A percentile compares a stretch with the other conserved stretches of the same genome.
These are phyloP conservation scores for Prunella himalayana DNA, from an alignment of 2,113 vertebrate species.

Conservation along the genomic window DNA sequence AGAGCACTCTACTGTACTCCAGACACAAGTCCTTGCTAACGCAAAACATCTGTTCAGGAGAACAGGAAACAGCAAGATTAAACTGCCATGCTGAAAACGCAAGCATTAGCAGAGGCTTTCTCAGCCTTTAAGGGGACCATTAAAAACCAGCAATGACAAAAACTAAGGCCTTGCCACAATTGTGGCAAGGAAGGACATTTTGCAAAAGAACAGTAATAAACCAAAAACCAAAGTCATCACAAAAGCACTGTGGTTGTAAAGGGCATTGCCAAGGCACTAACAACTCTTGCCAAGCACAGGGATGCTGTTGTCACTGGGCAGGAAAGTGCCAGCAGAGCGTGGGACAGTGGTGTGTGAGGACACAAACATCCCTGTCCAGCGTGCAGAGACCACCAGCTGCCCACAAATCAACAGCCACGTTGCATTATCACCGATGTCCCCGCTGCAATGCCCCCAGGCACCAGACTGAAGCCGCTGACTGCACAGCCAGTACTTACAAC, in stretches of 20 bases:
- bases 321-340: not conserved
- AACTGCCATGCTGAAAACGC: not conserved
- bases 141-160: not conserved
- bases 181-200: not conserved
- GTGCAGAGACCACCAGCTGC: not conserved
- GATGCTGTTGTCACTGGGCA: not conserved
- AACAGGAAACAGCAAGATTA: not conserved
- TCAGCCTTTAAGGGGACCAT: not conserved
- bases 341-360: not conserved
- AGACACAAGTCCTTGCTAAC: not conserved
- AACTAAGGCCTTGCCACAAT: not conserved
- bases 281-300: not conserved
- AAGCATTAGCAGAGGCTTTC: not conserved
- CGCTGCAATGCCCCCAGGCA: not conserved
- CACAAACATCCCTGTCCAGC: not conserved
- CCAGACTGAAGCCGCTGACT: not conserved
- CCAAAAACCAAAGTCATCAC: not conserved
- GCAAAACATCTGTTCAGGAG: not conserved
- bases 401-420: not conserved
- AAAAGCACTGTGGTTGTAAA: not conserved
- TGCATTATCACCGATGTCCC: not conserved
- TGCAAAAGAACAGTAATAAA: not conserved
- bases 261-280: not conserved
- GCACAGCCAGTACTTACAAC: not conserved
- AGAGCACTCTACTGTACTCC: not conserved